Evolutionary conservation across 2,888 invertebrate species (phyloP), one percentile per base, ranked within the genome.

Genomic region (Rhingia rostrata): DNA sequence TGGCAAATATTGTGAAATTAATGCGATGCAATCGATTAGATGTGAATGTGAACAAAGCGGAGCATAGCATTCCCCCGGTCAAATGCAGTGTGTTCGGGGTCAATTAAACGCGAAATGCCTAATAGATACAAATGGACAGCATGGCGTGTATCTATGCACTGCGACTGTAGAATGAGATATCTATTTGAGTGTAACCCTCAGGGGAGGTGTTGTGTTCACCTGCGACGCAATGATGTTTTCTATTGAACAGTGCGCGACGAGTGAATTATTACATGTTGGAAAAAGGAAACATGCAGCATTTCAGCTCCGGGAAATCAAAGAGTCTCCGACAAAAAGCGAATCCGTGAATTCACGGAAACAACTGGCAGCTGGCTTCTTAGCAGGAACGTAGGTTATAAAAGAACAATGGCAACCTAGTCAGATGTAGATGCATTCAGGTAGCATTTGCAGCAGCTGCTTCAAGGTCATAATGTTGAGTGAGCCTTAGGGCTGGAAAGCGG

Each of bases 11-110:
- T 49, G 70, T 64, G 53, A 74, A 69, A 74, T 73, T 56, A 79
- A 53, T 79, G 73, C 73, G 58, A 39, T 69, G 49, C 66, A 70
- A 80, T 80, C 74, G 70, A 80, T 84, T 75, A 75, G 60, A 66
- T 51, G 70, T 49, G 69, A 66, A 70, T 84, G 80, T 61, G 45
- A 60, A 64, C 53, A 60, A 9, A 74, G 37, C 54, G 22, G 41
- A n/a, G 35, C 10, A n/a, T 14, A 37, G n/a, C 33, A 22, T 39
- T 12, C 41, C 72, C 35, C 6, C 33, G 30, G n/a, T 22, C n/a
- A 32, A 54, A 61, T 54, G 43, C 54, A 58, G 39, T 53, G 49
- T 45, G 33, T 33, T 58, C 35, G 78, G 63, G 78, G 78, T 78
- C 63, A 83, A 78, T 74, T 83, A 69, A 74, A 78, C 53, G 69